Percentiles rank a stretch among this genome's conserved stretches.
Conservation (phyloP, 2,113 vertebrate species). For the Malaclemys terrapin region DNA sequence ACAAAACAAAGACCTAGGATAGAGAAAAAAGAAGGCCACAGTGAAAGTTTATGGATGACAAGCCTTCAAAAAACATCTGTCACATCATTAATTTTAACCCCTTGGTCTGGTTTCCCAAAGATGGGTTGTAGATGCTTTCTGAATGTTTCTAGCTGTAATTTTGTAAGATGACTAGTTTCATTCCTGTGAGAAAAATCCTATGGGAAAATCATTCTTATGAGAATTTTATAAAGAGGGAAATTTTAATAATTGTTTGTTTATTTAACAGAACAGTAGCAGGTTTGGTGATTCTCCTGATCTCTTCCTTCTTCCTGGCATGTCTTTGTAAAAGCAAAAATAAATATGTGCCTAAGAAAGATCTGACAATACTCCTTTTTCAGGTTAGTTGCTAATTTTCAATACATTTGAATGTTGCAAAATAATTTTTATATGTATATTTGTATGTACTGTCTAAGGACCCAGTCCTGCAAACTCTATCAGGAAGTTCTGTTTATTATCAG, state of each 20-base stretch:
- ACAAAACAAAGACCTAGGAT: not conserved
- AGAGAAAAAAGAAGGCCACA: rapidly evolving
- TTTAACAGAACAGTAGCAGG: constrained; percentile 84
- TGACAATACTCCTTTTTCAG: constrained; percentile 83
- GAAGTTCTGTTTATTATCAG: not conserved
- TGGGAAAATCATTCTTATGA: not conserved
- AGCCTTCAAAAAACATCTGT: not conserved
- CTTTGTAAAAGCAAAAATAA: constrained; percentile 75
- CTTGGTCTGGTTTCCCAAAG: not conserved
- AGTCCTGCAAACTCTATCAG: not conserved
- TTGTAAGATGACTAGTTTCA: not conserved
- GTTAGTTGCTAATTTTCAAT: constrained; percentile 76
- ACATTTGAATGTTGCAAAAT: not conserved
- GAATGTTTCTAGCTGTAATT: not conserved
- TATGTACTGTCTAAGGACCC: rapidly evolving
- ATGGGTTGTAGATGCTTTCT: not conserved
- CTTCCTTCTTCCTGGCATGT: constrained; percentile 76
- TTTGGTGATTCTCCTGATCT: constrained; percentile 83
- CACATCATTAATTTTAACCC: not conserved
- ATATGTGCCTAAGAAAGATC: constrained; percentile 68
- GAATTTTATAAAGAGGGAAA: not conserved
- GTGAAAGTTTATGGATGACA: not conserved
- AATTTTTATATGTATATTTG: not conserved
- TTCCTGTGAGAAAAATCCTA: not conserved
- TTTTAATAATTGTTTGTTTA: constrained; percentile 1